Conservation (phyloP, 2,113 vertebrate species). For the Microcebus jonahi region DNA sequence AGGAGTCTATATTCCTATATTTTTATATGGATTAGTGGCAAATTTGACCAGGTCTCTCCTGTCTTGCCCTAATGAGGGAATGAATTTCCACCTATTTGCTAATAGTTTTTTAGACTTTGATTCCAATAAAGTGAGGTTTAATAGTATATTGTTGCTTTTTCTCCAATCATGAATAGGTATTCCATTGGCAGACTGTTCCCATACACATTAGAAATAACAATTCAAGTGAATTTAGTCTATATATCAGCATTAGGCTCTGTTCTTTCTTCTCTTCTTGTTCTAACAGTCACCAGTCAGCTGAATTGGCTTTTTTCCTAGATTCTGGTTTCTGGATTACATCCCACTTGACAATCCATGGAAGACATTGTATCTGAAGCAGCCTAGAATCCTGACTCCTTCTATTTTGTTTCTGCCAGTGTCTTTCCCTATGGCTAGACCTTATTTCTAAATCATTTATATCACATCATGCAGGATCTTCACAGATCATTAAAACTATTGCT, state of each 20-base stretch:
- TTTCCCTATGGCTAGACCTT: neutral
- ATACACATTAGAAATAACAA: neutral
- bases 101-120: neutral
- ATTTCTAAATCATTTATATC: neutral
- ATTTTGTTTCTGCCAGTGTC: neutral
- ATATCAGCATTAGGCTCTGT: neutral
- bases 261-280: neutral
- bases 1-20: neutral
- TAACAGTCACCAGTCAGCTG: neutral
- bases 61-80: neutral
- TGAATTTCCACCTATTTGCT: neutral
- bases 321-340: neutral
- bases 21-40: neutral
- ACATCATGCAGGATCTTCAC: neutral
- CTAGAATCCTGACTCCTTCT: neutral
- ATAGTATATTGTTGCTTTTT: neutral
- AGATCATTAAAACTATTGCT: neutral
- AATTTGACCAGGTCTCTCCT: neutral
- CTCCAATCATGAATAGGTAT: neutral
- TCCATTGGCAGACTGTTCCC: neutral
- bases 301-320: neutral
- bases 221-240: neutral
- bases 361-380: neutral
- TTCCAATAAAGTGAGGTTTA: neutral
- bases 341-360: neutral